Base-by-base conservation (phyloP, 1,140 invertebrate genomes). In the Brachionus calyciflorus region DNA sequence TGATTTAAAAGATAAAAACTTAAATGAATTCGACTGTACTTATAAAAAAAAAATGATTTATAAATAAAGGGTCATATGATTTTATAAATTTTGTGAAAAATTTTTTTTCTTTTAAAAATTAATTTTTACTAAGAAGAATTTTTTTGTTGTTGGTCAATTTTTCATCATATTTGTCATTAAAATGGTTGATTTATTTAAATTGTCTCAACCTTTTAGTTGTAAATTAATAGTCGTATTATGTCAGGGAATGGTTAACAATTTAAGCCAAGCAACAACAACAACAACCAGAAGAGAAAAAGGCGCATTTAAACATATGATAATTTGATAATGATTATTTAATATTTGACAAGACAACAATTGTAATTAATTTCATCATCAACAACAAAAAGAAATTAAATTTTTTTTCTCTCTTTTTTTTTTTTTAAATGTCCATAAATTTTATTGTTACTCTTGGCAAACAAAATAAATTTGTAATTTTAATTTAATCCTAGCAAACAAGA, bases 251-350 rank as follows among this genome's bases (percentile, higher is more conserved):
- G 14, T 24, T 55, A 30, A 26, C 53, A 21, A 53, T 53, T 2
- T 37, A 37, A 37, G 3, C 33, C n/a, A n/a, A n/a, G n/a, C n/a
- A n/a, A n/a, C n/a, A n/a, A n/a, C n/a, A n/a, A n/a, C n/a, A n/a
- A n/a, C n/a, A n/a, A n/a, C n/a, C n/a, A n/a, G n/a, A n/a, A n/a
- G 9, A 5, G 33, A 5, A 37, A 5, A 37, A 37, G 33, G 33
- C 9, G 24, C 49, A 53, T 21, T 4, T 21, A 53, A 53, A 21
- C 6, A 9, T 21, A 21, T 9, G 49, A 33, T 60, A 17, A 33
- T 33, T 40, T 26, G 4, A 60, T 60, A 60, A 60, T 60, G 55
- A 60, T 60, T 60, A 60, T 60, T 60, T 60, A 60, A 60, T 60
- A 60, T 60, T 60, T 60, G 28, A 33, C 12, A 33, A 21, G 55